Evolutionary conservation across 2,888 invertebrate species (phyloP).

Genomic region (Doris montereyensis): DNA sequence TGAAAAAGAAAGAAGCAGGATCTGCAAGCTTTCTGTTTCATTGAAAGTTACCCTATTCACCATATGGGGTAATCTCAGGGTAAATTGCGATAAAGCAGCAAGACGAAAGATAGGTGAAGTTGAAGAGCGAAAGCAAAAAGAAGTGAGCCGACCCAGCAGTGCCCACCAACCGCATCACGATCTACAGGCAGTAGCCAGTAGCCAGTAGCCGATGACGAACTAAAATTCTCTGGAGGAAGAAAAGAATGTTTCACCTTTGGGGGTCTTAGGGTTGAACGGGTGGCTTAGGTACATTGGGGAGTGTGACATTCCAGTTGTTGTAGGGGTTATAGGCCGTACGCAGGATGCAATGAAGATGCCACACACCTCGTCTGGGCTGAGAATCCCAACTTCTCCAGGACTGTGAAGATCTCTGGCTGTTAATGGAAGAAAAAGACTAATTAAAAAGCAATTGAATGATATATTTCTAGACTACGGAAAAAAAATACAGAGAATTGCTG

Average conservation of each 20-base stretch:
- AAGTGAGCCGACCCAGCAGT: too few relatives aligned
- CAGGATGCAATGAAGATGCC: conserved; percentile 93
- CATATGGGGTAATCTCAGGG: too few relatives aligned
- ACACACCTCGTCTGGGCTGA: conserved; percentile 91
- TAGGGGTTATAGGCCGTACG: conserved; percentile 89
- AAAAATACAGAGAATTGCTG: not conserved
- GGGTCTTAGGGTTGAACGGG: conserved; percentile 47
- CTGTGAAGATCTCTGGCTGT: conserved; percentile 84
- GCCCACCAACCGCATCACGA: too few relatives aligned
- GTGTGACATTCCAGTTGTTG: conserved; percentile 77
- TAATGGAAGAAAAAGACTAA: conserved; percentile 28
- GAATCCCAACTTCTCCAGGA: conserved; percentile 82
- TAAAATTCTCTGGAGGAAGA: not conserved
- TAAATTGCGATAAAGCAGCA: too few relatives aligned
- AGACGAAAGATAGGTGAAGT: not conserved
- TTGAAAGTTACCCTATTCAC: too few relatives aligned
- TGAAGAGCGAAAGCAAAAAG: not conserved
- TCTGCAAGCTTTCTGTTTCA: too few relatives aligned
- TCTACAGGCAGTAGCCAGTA: too few relatives aligned
- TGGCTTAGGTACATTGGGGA: conserved; percentile 57
- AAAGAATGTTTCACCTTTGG: conserved; percentile 50
- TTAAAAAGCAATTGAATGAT: not conserved
- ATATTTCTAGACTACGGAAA: not conserved
- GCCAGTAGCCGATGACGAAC: not conserved
- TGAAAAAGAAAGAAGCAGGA: too few relatives aligned